These are phyloP conservation scores for Pseudomyrmex sp. DNA, from an alignment of 1,140 invertebrate genomes.

Conservation along the genomic window DNA sequence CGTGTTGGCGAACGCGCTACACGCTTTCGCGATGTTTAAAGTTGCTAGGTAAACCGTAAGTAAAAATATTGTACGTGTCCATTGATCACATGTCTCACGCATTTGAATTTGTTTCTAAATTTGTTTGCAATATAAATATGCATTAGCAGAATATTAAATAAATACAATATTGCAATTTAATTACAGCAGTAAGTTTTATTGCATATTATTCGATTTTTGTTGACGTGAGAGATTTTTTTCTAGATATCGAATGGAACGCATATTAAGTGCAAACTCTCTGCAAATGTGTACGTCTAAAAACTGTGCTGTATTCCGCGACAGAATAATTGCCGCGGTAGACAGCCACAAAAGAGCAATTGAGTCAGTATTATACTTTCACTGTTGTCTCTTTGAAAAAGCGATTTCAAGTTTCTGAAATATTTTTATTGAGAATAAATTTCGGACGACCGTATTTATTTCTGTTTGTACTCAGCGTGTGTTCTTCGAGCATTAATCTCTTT, in stretches of 20 bases:
- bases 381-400: too few species aligned
- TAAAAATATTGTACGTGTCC: background rate
- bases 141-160: too few species aligned
- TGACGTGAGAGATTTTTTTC: background rate
- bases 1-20: conserved; percentile 11
- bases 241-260: conserved; percentile 41
- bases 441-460: background rate
- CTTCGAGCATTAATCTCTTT: conserved; percentile 17
- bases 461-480: background rate
- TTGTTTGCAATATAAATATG: too few species aligned
- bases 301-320: background rate
- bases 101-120: too few species aligned
- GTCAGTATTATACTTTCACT: conserved; percentile 9
- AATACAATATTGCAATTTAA: too few species aligned
- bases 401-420: too few species aligned
- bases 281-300: conserved; percentile 6
- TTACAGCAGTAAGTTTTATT: background rate
- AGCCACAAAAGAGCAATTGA: conserved; percentile 45
- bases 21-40: conserved; percentile 43
- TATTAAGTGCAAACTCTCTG: background rate
- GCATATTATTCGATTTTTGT: background rate
- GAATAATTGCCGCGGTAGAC: conserved; percentile 31
- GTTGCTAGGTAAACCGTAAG: conserved; percentile 20
- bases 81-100: background rate
- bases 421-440: conserved; percentile 15